Percentiles rank a stretch among this genome's conserved stretches.
phyloP scores from a whole-genome alignment of 2,888 invertebrate species.

The Eristalis intricaria region DNA sequence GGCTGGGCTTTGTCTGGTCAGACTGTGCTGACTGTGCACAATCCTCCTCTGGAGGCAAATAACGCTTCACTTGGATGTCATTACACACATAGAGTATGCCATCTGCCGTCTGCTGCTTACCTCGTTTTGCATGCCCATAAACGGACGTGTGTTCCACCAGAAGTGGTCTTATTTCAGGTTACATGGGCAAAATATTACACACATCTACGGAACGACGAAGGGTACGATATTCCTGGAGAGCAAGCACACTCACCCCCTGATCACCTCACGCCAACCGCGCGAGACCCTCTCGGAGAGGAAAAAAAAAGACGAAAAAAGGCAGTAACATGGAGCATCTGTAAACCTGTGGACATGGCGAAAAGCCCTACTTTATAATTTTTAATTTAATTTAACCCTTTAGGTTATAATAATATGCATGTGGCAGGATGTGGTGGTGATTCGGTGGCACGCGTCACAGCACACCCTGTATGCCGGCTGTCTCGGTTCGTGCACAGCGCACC shows the following conservation, averaged over 20 bases:
- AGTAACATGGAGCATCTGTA: slow-evolving; percentile 34
- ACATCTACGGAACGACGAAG: neutral
- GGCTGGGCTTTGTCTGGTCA: slow-evolving; percentile 19
- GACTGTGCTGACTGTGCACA: slow-evolving; percentile 55
- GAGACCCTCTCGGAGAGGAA: too few species aligned
- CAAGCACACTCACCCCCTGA: neutral
- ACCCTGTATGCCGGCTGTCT: neutral
- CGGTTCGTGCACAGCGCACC: neutral
- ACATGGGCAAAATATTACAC: slow-evolving; percentile 55
- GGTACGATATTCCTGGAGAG: slow-evolving; percentile 6
- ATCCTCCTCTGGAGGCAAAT: slow-evolving; percentile 43
- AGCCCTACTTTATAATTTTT: slow-evolving; percentile 67
- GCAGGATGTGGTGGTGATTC: slow-evolving; percentile 44
- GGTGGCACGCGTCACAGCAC: slow-evolving; percentile 62
- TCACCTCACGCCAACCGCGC: neutral
- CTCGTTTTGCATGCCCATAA: slow-evolving; percentile 52
- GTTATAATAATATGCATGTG: slow-evolving; percentile 65
- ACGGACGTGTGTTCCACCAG: slow-evolving; percentile 48
- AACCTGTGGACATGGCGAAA: slow-evolving; percentile 59
- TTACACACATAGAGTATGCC: slow-evolving; percentile 53
- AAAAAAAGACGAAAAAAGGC: slow-evolving; percentile 2
- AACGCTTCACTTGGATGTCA: slow-evolving; percentile 66
- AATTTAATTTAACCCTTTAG: slow-evolving; percentile 70
- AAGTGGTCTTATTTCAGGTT: slow-evolving; percentile 65
- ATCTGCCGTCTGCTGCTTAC: slow-evolving; percentile 42